Conservation (phyloP, 2,113 vertebrate species). For the Scophthalmus maximus region DNA sequence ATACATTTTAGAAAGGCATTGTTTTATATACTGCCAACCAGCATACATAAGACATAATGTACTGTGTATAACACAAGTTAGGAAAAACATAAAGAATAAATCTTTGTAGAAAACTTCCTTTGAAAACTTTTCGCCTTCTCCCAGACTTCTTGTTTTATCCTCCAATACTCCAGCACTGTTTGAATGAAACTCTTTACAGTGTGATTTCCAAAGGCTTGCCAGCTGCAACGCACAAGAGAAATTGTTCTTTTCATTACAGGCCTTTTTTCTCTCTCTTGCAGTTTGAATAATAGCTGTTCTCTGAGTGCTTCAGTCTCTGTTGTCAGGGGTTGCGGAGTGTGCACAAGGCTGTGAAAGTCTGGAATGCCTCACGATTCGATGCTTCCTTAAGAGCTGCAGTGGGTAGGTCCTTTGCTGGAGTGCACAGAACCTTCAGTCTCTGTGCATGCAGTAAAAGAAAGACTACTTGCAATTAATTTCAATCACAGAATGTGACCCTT, state of each 20-base stretch:
- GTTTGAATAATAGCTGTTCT: constrained; percentile 18
- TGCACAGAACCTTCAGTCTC: constrained; percentile 77
- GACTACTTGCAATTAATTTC: background rate
- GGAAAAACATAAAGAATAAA: too few relatives aligned
- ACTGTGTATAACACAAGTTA: too few relatives aligned
- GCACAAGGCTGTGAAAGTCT: constrained; percentile 57
- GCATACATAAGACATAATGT: too few relatives aligned
- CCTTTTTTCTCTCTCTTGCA: background rate
- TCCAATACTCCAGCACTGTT: too few relatives aligned
- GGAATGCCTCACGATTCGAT: constrained; percentile 53
- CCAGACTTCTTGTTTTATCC: too few relatives aligned
- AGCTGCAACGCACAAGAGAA: background rate
- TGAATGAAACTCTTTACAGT: background rate
- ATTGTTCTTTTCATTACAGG: background rate
- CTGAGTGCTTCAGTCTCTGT: background rate
- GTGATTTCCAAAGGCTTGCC: background rate
- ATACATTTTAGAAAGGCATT: too few relatives aligned
- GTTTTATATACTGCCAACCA: too few relatives aligned
- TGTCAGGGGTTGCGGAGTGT: constrained; percentile 43
- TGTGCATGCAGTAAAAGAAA: constrained; percentile 41
- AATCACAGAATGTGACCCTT: background rate
- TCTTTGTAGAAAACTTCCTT: too few relatives aligned
- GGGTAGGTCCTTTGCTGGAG: constrained; percentile 72
- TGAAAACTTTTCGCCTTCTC: too few relatives aligned
- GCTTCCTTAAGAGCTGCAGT: constrained; percentile 26